Evolutionary conservation across 2,888 invertebrate genomes (phyloP), one percentile per base, ranked within the genome.

Genomic region (Gortyna flavago): DNA sequence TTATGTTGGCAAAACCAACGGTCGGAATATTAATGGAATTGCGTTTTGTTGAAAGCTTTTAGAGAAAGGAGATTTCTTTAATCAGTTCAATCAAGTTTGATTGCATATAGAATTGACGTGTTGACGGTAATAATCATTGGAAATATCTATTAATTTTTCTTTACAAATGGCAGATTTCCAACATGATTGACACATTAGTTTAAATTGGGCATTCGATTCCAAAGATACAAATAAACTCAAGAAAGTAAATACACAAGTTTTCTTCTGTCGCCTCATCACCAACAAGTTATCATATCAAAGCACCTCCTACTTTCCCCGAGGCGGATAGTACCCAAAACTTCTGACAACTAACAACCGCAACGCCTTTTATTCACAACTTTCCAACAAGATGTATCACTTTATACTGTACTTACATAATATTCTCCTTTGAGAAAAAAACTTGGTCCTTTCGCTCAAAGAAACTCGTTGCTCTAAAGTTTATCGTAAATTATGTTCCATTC

Each of bases 381-480:
- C 32, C 73, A 57, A 73, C 72, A 85, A 81, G 72, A 81, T 71
- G 72, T 83, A 85, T 81, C 82, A 77, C 68, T 81, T 74, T 65
- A 68, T 85, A 75, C 54, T 44, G 61, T 54, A 76, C 54, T 54
- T 4, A 11, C 48, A 72, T 75, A 57, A 25, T 59, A 85, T 75
- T 82, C 57, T 70, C 64, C 54, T 79, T 70, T 64, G 54, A 61
- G 64, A 29, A 76, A 75, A 65, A 77, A 85, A 59, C 81, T 77
- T 76, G 32, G n/a, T 80, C 67, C 67, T 75, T 62, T 73, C 59
- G 35, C 72, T 75, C 85, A 69, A 83, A 83, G 75, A 79, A 68
- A 75, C 68, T 75, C 59, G 54, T 83, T 41, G 70, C 16, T 69
- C 18, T 67, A 75, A 86, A 85, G 54, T 87, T 80, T 80, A 68